Evolutionary conservation across 1,140 invertebrate species (phyloP), one percentile per base, ranked within the genome.

Genomic region (Drosophila neocordata): DNA sequence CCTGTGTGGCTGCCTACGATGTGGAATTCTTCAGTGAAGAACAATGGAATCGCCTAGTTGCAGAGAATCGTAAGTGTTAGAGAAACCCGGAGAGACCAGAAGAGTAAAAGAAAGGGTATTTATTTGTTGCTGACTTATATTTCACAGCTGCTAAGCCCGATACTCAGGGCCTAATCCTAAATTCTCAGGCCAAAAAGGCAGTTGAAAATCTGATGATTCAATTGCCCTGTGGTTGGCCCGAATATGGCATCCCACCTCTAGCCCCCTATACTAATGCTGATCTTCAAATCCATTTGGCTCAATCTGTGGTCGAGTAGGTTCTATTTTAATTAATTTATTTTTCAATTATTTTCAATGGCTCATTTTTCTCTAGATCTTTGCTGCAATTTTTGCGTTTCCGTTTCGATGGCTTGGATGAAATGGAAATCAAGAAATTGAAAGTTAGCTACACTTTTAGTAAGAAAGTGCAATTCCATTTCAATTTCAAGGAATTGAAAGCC

Each of bases 211-310:
- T 90, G 27, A 20, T 91, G 22, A 38, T 58, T 9, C 83, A 90
- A 60, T 53, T 91, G 69, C 87, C 90, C 31, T 91, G 90, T 37
- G 90, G 90, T n/a, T 91, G 74, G 41, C 89, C 87, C 12, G 52
- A 77, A 57, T 78, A 85, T 51, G 89, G 89, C 31, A 72, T 91
- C 22, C 90, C 90, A 0, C 89, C 90, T 8, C n/a, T 91, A 27
- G 87, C 90, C 7, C 90, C 90, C 31, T 91, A 91, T 22, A 91
- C 90, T 27, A 91, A 91, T 70, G 83, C 83, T 18, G 78, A 91
- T 58, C 41, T 91, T n/a, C 63, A 73, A 12, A 64, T 91, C 12
- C 69, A 91, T 65, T 59, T 91, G 60, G 74, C 67, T 15, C 41
- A 78, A 55, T 88, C 80, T 0, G 76, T 89, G 11, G 78, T 91